Evolutionary conservation across 2,113 vertebrate genomes (phyloP), one percentile per base, ranked within the genome.

Genomic region (Herpetotheres cachinnans): DNA sequence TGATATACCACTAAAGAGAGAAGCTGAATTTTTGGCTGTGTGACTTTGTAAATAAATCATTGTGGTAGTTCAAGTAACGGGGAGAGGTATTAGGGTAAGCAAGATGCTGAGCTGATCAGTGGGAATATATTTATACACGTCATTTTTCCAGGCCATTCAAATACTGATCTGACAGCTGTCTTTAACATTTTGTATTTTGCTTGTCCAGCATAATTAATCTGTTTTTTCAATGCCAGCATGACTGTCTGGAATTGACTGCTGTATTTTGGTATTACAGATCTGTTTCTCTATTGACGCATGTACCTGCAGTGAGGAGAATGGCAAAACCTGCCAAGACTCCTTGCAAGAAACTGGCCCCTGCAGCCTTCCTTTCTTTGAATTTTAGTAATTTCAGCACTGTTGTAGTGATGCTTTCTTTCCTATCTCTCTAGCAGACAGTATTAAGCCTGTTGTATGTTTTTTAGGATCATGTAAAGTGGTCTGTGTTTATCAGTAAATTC

Each of bases 251-350:
- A 13, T 18, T 19, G 63, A 32, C 66, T 67, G 32, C n/a, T 70
- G 11, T 69, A 6, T 38, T 72, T 73, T 30, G 24, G 13, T n/a
- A 6, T 56, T 59, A 32, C 7, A 25, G 52, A 54, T 62, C n/a
- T 52, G 24, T 40, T 74, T 66, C 10, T 83, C 20, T 76, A 1
- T n/a, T 65, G 59, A 80, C 16, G 36, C 0, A 0, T 18, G 10
- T 32, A 54, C 46, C 15, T 72, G 29, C 5, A 47, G 8, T 20
- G 54, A 79, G 44, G 21, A 69, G 17, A 77, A 42, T 34, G 55
- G 44, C 56, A 91, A 44, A 76, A 90, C 8, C 3, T 3, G 7
- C 22, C 24, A 50, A 47, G 9, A 42, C 21, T 73, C 38, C 36
- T 67, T 50, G 52, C 21, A 46, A 59, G 66, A 69, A 59, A 52